These are phyloP conservation scores for Orchesellides sinensis DNA, from an alignment of 2,888 invertebrate genomes.

Conservation along the genomic window DNA sequence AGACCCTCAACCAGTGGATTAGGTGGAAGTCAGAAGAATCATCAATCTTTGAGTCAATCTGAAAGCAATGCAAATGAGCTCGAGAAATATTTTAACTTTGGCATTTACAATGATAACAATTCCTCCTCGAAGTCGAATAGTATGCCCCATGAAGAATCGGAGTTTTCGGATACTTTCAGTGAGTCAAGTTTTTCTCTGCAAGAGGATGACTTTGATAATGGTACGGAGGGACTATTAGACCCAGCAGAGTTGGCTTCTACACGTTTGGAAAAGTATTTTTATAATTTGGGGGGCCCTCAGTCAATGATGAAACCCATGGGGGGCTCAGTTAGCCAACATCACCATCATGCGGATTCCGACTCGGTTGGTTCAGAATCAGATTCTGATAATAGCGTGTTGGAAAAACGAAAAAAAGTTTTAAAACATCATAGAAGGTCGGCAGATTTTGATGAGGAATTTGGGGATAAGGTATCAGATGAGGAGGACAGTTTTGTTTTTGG, in stretches of 20 bases:
- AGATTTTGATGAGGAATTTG: conserved; percentile 72
- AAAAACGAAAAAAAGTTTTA: conserved; percentile 71
- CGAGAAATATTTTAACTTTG: conserved; percentile 94
- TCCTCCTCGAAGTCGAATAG: conserved; percentile 66
- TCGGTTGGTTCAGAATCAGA: conserved; percentile 74
- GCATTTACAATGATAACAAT: conserved; percentile 78
- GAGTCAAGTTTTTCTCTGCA: conserved; percentile 79
- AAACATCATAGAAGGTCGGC: conserved; percentile 73
- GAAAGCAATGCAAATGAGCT: conserved; percentile 78
- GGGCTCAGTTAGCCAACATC: conserved; percentile 25
- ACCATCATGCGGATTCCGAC: conserved; percentile 65
- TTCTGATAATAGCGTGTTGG: conserved; percentile 71
- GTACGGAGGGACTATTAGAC: conserved; percentile 77
- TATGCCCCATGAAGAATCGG: conserved; percentile 76
- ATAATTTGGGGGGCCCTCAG: conserved; percentile 76
- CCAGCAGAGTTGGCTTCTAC: conserved; percentile 89
- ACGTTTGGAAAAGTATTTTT: conserved; percentile 91
- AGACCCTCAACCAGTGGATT: conserved; percentile 60
- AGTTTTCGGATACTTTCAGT: conserved; percentile 76
- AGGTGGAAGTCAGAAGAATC: conserved; percentile 48
- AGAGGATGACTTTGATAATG: conserved; percentile 62
- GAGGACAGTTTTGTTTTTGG: conserved; percentile 74
- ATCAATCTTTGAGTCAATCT: conserved; percentile 37
- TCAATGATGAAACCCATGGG: conserved; percentile 66
- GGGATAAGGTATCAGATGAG: conserved; percentile 69